These are phyloP conservation scores for Hormaphis cornu DNA, from an alignment of 1,140 invertebrate genomes.

Conservation along the genomic window DNA sequence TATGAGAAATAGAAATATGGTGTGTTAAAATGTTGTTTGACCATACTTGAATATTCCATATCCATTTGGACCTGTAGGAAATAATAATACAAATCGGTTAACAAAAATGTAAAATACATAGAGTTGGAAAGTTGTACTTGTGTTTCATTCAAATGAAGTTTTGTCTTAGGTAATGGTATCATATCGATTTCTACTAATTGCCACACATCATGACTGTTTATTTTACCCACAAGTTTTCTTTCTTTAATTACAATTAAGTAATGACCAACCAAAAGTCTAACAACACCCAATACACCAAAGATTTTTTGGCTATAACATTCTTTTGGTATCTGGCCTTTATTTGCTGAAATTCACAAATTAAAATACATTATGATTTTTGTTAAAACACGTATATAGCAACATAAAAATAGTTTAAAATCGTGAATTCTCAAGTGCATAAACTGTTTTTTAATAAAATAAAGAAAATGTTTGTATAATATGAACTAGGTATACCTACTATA, in stretches of 20 bases:
- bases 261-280: constrained; percentile 72
- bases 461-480: too few species aligned
- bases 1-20: constrained; percentile 87
- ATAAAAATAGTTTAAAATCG: too few species aligned
- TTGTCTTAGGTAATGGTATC: constrained; percentile 74
- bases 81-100: constrained; percentile 6
- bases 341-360: background rate
- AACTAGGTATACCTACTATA: too few species aligned
- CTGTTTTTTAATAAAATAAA: too few species aligned
- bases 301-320: constrained; percentile 44
- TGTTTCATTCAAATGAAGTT: constrained; percentile 70
- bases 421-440: too few species aligned
- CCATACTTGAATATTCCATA: constrained; percentile 67
- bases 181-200: constrained; percentile 72
- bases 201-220: constrained; percentile 80
- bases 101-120: constrained; percentile 11
- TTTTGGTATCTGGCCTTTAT: constrained; percentile 29
- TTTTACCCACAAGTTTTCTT: constrained; percentile 70
- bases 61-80: constrained; percentile 59
- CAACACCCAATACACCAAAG: constrained; percentile 80
- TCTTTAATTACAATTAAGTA: constrained; percentile 87
- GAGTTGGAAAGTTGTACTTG: constrained; percentile 50
- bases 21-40: constrained; percentile 65
- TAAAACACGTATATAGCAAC: too few species aligned
- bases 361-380: background rate